phyloP scores from a whole-genome alignment of 2,797 vertebrate genomes.

The Pygocentrus nattereri region DNA sequence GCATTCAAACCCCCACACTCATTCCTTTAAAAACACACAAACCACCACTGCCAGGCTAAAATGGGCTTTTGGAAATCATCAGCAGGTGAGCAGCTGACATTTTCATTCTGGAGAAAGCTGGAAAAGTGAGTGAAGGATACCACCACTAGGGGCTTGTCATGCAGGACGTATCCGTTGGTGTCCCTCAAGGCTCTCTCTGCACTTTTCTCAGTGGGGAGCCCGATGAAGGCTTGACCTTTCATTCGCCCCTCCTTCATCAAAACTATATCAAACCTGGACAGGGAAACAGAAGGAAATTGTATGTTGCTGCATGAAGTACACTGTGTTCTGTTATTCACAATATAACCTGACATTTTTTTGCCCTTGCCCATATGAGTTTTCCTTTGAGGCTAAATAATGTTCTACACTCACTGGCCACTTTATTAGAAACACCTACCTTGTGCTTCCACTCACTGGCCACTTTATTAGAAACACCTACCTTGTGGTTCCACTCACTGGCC shows the following conservation, averaged over 20 bases:
- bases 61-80: neutral
- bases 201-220: constrained; percentile 91
- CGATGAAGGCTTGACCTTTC: constrained; percentile 99
- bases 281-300: constrained; percentile 25
- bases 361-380: neutral
- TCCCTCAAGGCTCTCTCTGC: constrained; percentile 94
- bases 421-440: too few species aligned
- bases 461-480: too few species aligned
- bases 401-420: too few species aligned
- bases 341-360: neutral
- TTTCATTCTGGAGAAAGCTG: neutral
- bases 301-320: constrained; percentile 40
- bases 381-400: neutral
- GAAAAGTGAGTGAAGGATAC: constrained; percentile 87
- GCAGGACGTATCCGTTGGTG: constrained; percentile 92
- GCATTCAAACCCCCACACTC: constrained; percentile 9
- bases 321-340: neutral
- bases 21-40: constrained; percentile 15
- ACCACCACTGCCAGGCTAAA: neutral
- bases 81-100: constrained; percentile 28
- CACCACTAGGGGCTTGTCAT: constrained; percentile 94
- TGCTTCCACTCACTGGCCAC: too few species aligned
- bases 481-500: too few species aligned
- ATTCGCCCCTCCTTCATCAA: constrained; percentile 98
- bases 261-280: constrained; percentile 93